Conservation (phyloP, 2,888 invertebrate species). For the Andrena fulva region DNA sequence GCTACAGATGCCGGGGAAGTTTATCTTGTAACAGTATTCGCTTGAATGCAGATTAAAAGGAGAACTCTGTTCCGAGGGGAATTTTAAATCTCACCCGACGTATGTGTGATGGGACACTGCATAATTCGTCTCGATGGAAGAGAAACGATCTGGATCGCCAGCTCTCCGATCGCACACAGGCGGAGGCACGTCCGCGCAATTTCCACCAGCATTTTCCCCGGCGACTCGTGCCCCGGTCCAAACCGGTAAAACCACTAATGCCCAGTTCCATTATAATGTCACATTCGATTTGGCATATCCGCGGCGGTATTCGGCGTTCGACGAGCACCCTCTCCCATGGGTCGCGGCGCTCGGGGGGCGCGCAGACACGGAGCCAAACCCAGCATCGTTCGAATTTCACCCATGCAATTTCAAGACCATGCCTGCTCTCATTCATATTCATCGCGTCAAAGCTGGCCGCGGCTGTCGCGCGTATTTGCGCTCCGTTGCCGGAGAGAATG, state of each 20-base stretch:
- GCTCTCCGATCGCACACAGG: not conserved
- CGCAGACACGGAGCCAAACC: slow-evolving; percentile 26
- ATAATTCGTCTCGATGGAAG: not conserved
- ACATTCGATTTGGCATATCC: slow-evolving; percentile 80
- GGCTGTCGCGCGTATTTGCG: slow-evolving; percentile 65
- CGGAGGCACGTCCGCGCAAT: slow-evolving; percentile 24
- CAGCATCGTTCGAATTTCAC: slow-evolving; percentile 70
- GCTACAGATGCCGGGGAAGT: not conserved
- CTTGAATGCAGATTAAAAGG: no score
- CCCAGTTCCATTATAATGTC: slow-evolving; percentile 81
- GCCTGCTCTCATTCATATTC: slow-evolving; percentile 75
- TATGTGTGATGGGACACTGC: not conserved
- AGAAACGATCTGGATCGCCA: not conserved
- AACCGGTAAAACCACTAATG: slow-evolving; percentile 79
- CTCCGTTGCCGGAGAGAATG: slow-evolving; percentile 34
- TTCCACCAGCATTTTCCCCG: slow-evolving; percentile 69
- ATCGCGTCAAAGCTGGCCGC: slow-evolving; percentile 70
- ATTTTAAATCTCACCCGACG: no score
- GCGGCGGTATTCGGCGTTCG: slow-evolving; percentile 57
- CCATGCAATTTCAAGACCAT: slow-evolving; percentile 67
- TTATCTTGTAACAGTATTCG: no score
- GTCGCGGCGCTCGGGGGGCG: slow-evolving; percentile 21
- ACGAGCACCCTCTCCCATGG: slow-evolving; percentile 52
- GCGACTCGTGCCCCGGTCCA: slow-evolving; percentile 69
- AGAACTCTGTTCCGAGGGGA: no score